phyloP scores from a whole-genome alignment of 2,797 vertebrate species.

The Apodemus agrarius region DNA sequence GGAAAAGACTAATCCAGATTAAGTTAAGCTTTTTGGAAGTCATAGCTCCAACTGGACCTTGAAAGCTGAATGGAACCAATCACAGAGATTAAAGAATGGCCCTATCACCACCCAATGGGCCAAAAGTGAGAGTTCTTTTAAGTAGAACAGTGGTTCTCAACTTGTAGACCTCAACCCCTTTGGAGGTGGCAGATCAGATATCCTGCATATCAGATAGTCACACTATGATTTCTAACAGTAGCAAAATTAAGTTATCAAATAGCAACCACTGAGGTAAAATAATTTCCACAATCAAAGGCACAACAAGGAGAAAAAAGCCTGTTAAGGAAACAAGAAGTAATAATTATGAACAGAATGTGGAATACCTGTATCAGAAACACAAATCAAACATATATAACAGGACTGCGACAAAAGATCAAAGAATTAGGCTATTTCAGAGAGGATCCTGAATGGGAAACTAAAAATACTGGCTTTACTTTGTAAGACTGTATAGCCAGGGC shows the following conservation, averaged over 20 bases:
- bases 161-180: not conserved
- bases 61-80: conserved; percentile 22
- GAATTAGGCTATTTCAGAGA: not conserved
- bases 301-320: not conserved
- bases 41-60: not conserved
- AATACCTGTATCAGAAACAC: not conserved
- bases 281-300: conserved; percentile 9
- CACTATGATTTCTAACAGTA: not conserved
- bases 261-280: not conserved
- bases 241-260: not conserved
- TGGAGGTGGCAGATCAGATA: not conserved
- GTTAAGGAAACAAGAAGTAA: not conserved
- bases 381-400: not conserved
- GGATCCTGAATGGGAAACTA: conserved; percentile 14
- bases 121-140: not conserved
- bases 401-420: not conserved
- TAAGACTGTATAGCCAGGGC: not conserved
- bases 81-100: not conserved
- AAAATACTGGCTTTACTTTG: not conserved
- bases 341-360: not conserved
- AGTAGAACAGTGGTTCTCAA: too few species aligned
- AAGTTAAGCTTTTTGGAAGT: not conserved
- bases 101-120: not conserved
- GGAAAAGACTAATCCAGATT: conserved; percentile 28
- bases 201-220: not conserved